Percentiles rank a stretch among this genome's conserved stretches.
These are phyloP conservation scores for Manis javanica DNA, from an alignment of 2,797 vertebrate species.

Conservation along the genomic window DNA sequence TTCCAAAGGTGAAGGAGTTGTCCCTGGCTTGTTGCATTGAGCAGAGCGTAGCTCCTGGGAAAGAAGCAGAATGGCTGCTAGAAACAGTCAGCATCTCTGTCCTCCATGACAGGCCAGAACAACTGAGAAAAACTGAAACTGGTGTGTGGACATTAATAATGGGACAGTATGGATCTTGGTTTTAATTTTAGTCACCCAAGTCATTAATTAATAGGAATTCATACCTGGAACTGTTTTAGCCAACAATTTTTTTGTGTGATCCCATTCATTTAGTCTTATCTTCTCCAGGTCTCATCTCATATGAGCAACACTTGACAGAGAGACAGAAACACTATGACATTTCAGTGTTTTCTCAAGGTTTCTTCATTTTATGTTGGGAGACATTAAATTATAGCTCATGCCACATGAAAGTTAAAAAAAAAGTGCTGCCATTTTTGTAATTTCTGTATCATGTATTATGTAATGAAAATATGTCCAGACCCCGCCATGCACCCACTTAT, in stretches of 20 bases:
- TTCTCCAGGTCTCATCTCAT: not conserved
- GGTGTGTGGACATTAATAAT: not conserved
- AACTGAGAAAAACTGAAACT: not conserved
- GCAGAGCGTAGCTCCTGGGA: not conserved
- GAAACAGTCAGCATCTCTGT: slow-evolving; percentile 6
- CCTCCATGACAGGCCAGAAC: not conserved
- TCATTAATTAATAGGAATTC: not conserved
- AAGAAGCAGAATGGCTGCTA: not conserved
- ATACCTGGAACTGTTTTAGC: not conserved
- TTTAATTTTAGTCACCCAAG: not conserved
- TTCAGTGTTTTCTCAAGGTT: not conserved
- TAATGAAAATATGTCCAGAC: slow-evolving; percentile 13
- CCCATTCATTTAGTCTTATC: not conserved
- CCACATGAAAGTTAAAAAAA: slow-evolving; percentile 32
- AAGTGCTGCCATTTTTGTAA: not conserved
- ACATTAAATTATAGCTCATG: not conserved
- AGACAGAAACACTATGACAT: not conserved
- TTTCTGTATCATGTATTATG: slow-evolving; percentile 1
- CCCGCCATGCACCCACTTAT: not conserved
- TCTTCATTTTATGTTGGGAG: not conserved
- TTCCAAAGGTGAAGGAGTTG: not conserved
- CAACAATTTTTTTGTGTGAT: not conserved
- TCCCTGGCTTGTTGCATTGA: not conserved
- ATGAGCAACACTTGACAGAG: not conserved
- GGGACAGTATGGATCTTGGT: not conserved